phyloP scores from a whole-genome alignment of 2,113 vertebrate species.

The Xenopus tropicalis region DNA sequence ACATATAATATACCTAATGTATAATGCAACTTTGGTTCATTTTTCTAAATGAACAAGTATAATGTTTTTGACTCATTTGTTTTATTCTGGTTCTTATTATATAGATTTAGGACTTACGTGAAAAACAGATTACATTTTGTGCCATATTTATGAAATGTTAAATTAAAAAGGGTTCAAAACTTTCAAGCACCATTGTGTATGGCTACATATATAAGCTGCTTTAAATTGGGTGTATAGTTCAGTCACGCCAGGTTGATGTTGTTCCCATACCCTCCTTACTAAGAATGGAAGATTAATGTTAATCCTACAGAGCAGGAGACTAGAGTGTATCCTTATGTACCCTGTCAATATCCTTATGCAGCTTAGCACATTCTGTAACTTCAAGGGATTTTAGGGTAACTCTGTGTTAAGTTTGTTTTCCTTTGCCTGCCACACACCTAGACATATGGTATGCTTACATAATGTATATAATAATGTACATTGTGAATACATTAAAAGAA shows the following conservation, averaged over 20 bases:
- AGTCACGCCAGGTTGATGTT: background rate
- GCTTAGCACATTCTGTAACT: slow-evolving; percentile 6
- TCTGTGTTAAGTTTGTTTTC: slow-evolving; percentile 23
- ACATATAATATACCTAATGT: no score
- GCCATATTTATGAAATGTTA: no score
- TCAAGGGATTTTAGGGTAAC: slow-evolving; percentile 40
- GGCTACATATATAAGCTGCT: no score
- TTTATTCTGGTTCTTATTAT: no score
- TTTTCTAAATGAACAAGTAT: no score
- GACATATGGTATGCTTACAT: background rate
- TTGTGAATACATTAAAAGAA: no score
- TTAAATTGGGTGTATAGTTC: background rate
- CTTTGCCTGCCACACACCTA: background rate
- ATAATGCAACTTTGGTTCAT: no score
- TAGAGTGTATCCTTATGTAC: slow-evolving; percentile 26
- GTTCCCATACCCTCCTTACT: slow-evolving; percentile 1
- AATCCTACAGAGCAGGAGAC: slow-evolving; percentile 17
- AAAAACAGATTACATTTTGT: no score
- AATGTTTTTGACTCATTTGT: no score
- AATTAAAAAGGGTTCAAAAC: no score
- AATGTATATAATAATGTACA: background rate
- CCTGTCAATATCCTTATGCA: slow-evolving; percentile 31
- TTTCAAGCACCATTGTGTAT: no score
- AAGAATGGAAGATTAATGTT: slow-evolving; percentile 15
- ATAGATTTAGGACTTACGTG: no score